A percentile compares a stretch with the other conserved stretches of the same genome.
These are phyloP conservation scores for Panzeria rudis DNA, from an alignment of 2,888 invertebrate genomes.

Conservation along the genomic window DNA sequence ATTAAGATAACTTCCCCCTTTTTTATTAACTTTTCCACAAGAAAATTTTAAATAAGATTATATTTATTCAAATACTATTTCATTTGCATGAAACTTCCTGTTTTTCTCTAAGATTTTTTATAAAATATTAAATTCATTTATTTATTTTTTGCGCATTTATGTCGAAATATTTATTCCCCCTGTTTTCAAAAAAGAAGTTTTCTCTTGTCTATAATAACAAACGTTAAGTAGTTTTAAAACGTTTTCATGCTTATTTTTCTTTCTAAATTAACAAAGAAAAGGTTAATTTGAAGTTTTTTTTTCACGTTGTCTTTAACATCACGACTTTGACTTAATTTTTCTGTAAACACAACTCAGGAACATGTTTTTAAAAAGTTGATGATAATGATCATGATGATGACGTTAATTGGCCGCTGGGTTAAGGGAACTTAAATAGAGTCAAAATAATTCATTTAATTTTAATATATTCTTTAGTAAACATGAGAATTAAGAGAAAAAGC, in stretches of 20 bases:
- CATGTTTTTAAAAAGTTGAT: constrained; percentile 14
- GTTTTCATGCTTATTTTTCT: constrained; percentile 14
- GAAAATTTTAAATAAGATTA: too few relatives aligned
- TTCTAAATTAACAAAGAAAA: constrained; percentile 4
- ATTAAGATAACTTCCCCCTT: neutral
- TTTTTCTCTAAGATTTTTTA: neutral
- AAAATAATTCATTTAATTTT: constrained; percentile 29
- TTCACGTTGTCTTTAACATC: constrained; percentile 54
- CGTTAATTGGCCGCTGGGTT: constrained; percentile 24
- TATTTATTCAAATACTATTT: too few relatives aligned
- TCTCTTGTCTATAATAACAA: neutral
- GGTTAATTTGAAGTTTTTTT: constrained; percentile 43
- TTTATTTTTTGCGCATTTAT: neutral
- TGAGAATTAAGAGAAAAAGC: neutral
- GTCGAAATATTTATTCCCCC: neutral
- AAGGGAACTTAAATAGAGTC: constrained; percentile 44
- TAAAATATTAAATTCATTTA: neutral
- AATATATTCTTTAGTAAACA: neutral
- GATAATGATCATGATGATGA: neutral
- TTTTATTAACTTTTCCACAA: too few relatives aligned
- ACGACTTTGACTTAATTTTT: constrained; percentile 63
- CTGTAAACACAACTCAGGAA: constrained; percentile 32
- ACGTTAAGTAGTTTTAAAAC: neutral
- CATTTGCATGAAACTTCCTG: too few relatives aligned
- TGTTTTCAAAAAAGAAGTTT: neutral